A percentile compares a stretch with the other conserved stretches of the same genome.
Conservation (phyloP, 2,113 vertebrate genomes). For the Fukomys damarensis region DNA sequence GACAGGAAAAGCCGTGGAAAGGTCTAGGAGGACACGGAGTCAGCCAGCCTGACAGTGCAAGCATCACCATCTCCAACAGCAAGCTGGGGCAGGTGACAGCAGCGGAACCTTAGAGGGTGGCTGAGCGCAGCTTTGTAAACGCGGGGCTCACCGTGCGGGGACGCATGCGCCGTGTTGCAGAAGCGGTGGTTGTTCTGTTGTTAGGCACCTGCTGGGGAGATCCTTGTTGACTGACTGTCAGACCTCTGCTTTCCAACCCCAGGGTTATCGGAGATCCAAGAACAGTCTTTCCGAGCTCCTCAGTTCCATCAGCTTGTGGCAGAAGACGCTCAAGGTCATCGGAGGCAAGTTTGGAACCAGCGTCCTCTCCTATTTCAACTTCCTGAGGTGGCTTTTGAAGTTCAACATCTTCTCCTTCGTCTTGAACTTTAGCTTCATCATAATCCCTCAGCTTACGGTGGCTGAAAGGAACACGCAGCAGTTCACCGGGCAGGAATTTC, state of each 20-base stretch:
- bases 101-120: neutral
- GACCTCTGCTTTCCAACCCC: neutral
- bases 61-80: neutral
- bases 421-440: constrained; percentile 95
- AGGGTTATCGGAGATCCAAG: constrained; percentile 89
- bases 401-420: constrained; percentile 96
- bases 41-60: neutral
- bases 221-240: neutral
- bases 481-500: constrained; percentile 93
- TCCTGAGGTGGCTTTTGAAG: constrained; percentile 95
- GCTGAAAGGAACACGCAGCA: constrained; percentile 78
- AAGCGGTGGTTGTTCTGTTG: neutral
- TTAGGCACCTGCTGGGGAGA: neutral
- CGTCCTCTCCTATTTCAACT: constrained; percentile 95
- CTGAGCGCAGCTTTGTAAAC: neutral
- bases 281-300: constrained; percentile 82
- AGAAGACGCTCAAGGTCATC: constrained; percentile 92
- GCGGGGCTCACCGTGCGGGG: neutral
- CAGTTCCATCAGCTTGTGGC: constrained; percentile 87
- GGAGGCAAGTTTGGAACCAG: constrained; percentile 94
- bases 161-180: too few relatives aligned
- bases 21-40: neutral
- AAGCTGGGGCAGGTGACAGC: neutral
- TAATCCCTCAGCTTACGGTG: constrained; percentile 90
- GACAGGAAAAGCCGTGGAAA: neutral